Conservation (phyloP, 2,797 vertebrate genomes). For the Gouania willdenowi region DNA sequence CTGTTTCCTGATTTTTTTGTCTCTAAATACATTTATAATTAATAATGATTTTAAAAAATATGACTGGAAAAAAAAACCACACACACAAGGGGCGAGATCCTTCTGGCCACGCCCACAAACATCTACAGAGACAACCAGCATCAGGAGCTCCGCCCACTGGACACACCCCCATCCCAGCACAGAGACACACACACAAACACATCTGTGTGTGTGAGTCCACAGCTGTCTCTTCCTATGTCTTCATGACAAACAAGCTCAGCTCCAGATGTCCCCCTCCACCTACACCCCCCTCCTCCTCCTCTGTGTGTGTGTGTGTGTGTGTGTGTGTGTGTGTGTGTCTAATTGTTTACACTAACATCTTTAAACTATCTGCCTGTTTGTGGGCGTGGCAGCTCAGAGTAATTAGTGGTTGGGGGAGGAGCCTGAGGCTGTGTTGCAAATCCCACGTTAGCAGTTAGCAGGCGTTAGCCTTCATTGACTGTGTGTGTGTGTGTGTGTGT, state of each 20-base stretch:
- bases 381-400: conserved; percentile 44
- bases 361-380: conserved; percentile 65
- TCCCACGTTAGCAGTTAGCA: too few species aligned
- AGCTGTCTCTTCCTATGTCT: conserved; percentile 67
- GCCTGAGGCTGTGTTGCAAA: too few species aligned
- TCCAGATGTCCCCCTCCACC: conserved; percentile 37
- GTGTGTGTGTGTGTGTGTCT: conserved; percentile 36
- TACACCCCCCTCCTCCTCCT: conserved; percentile 22
- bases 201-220: conserved; percentile 68
- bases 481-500: too few species aligned
- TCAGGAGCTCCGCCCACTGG: too few species aligned
- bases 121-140: too few species aligned
- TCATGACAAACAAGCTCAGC: conserved; percentile 21
- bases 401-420: conserved; percentile 54
- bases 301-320: conserved; percentile 24
- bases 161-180: conserved; percentile 56
- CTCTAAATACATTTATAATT: too few species aligned
- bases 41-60: too few species aligned
- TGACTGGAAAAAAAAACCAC: neutral
- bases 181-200: too few species aligned
- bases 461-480: too few species aligned
- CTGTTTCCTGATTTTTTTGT: too few species aligned
- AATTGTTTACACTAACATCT: conserved; percentile 69
- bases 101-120: too few species aligned
- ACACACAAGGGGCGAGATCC: neutral